These are phyloP conservation scores for Octodonta nipae DNA, from an alignment of 2,888 invertebrate species.

Conservation along the genomic window DNA sequence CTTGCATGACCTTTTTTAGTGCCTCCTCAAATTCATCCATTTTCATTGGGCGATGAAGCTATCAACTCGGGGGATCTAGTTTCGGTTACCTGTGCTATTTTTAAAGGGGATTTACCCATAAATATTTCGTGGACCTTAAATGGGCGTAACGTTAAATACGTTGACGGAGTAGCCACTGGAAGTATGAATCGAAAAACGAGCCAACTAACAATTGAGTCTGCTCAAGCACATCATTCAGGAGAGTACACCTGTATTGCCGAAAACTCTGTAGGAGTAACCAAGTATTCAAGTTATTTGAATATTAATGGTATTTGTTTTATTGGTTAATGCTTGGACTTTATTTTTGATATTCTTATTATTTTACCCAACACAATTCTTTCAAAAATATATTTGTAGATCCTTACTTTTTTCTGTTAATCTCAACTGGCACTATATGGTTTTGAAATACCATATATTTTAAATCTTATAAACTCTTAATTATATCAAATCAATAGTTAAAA, in stretches of 20 bases:
- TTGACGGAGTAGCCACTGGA: slow-evolving; percentile 25
- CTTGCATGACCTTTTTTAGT: slow-evolving; percentile 21
- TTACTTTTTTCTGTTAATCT: too few species aligned
- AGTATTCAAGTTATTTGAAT: slow-evolving; percentile 47
- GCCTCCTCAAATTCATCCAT: slow-evolving; percentile 26
- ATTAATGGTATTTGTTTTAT: slow-evolving; percentile 45
- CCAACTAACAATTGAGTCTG: slow-evolving; percentile 54
- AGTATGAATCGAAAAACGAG: slow-evolving; percentile 43
- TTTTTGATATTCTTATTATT: not conserved
- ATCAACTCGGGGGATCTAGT: slow-evolving; percentile 56
- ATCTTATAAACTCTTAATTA: too few species aligned
- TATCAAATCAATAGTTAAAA: too few species aligned
- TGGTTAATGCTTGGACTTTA: not conserved
- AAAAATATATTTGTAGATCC: too few species aligned
- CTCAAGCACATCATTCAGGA: slow-evolving; percentile 57
- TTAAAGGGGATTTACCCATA: slow-evolving; percentile 62
- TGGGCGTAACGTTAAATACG: slow-evolving; percentile 38
- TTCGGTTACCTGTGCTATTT: slow-evolving; percentile 52
- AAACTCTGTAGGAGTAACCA: slow-evolving; percentile 53
- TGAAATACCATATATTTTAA: too few species aligned
- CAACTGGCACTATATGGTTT: too few species aligned
- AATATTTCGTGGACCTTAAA: slow-evolving; percentile 61
- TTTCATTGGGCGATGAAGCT: slow-evolving; percentile 41
- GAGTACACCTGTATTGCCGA: slow-evolving; percentile 58
- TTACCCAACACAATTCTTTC: too few species aligned